Evolutionary conservation across 1,140 invertebrate species (phyloP).

Genomic region (Microvelia longipes): DNA sequence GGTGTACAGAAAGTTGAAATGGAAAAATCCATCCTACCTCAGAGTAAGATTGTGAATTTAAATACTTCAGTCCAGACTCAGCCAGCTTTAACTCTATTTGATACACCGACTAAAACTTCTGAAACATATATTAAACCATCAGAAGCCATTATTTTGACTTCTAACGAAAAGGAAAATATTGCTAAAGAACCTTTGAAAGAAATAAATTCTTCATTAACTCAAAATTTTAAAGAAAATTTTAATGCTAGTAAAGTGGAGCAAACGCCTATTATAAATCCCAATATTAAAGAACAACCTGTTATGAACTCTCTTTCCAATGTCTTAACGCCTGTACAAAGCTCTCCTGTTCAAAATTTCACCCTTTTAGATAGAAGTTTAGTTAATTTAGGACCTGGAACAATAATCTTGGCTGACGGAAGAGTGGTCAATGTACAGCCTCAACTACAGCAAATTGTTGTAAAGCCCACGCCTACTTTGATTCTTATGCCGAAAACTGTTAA

Average conservation of each 20-base stretch:
- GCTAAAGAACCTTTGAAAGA: slow-evolving; percentile 5
- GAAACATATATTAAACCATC: no score
- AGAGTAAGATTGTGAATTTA: no score
- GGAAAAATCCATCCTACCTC: no score
- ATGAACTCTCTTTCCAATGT: neutral
- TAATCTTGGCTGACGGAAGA: slow-evolving; percentile 16
- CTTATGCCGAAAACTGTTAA: slow-evolving; percentile 12
- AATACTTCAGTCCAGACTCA: no score
- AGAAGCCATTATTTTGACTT: no score
- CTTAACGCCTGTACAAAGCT: neutral
- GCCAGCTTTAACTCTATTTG: no score
- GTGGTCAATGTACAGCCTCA: slow-evolving; percentile 16
- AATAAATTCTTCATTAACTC: slow-evolving; percentile 3
- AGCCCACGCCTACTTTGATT: slow-evolving; percentile 12
- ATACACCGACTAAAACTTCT: no score
- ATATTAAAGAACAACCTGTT: neutral
- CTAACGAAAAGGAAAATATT: no score
- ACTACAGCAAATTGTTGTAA: slow-evolving; percentile 13
- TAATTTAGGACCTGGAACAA: slow-evolving; percentile 14
- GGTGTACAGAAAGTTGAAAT: no score
- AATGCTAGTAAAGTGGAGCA: neutral
- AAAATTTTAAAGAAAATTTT: neutral
- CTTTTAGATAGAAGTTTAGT: slow-evolving; percentile 13
- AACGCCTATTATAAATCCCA: neutral
- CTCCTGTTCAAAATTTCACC: neutral